Base-by-base conservation (phyloP, 2,113 vertebrate genomes). In the Malaclemys terrapin region DNA sequence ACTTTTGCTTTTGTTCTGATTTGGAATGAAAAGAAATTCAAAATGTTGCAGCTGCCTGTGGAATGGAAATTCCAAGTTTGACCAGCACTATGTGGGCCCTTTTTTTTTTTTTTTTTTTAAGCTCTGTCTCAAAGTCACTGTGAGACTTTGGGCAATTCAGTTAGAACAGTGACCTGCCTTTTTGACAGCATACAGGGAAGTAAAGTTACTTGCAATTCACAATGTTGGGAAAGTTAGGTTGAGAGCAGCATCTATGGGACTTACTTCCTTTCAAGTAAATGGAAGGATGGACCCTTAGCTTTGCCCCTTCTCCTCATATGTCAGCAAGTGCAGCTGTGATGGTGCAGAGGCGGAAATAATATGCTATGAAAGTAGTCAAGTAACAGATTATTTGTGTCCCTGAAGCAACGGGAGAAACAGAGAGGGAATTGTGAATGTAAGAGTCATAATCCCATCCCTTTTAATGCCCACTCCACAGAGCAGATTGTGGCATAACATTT, bases 301-400 rank as follows among this genome's bases (percentile, higher is more conserved):
- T 87, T 89, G 65, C 24, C 76, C n/a, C 50, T 76, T 47, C 54
- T 19, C 22, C 50, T 79, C 8, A 5, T 82, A 22, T 93, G 20
- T 85, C 69, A 85, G 52, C 35, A 85, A 38, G 5, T 38, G 83
- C 14, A n/a, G 49, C 22, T 79, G 57, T 42, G 72, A 5, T 47
- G 2, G 8, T 82, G 24, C 47, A 83, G 57, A 85, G 85, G 75
- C 14, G 25, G 35, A 91, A 91, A 82, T 52, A 65, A 72, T 75
- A 9, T 0, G 0, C 19, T 75, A 3, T 24, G 62, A 29, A 35
- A 47, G 6, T 47, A 80, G 79, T 2, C 5, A 82, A 75, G 54
- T 10, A 79, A 1, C 10, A 62, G 14, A 3, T 27, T 56, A 8
- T 69, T 31, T 91, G 9, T 14, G 11, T 2, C 6, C 59, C 16